Conservation (phyloP, 2,888 invertebrate species). For the Morpho achilles region DNA sequence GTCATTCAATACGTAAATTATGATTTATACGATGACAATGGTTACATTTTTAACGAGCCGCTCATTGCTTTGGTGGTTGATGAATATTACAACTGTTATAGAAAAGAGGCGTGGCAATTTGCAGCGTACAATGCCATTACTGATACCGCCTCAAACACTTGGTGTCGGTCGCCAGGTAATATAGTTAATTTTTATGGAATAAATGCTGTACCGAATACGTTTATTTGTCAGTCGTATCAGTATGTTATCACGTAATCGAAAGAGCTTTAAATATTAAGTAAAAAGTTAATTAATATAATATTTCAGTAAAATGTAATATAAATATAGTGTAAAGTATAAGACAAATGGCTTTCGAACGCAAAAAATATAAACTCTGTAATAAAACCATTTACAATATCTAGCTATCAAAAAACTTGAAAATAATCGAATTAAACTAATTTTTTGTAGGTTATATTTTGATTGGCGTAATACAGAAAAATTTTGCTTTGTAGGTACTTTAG, state of each 20-base stretch:
- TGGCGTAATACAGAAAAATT: too few relatives aligned
- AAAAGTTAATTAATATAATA: too few relatives aligned
- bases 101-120: conserved; percentile 45
- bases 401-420: too few relatives aligned
- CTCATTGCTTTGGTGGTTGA: conserved; percentile 26
- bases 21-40: conserved; percentile 68
- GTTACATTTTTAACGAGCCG: conserved; percentile 72
- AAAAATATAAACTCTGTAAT: too few relatives aligned
- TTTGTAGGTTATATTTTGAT: too few relatives aligned
- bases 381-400: too few relatives aligned
- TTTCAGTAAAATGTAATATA: too few relatives aligned
- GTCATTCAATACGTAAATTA: conserved; percentile 80
- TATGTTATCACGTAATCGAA: too few relatives aligned
- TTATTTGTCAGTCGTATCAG: not conserved
- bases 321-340: too few relatives aligned
- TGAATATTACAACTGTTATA: conserved; percentile 67
- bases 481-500: conserved; percentile 56
- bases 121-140: conserved; percentile 43
- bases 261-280: too few relatives aligned
- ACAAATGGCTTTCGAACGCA: too few relatives aligned
- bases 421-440: too few relatives aligned
- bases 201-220: not conserved
- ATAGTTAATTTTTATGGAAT: not conserved
- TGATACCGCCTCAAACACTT: conserved; percentile 38
- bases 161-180: conserved; percentile 41